Evolutionary conservation across 2,888 invertebrate species (phyloP).

Genomic region (Dioctria rufipes): DNA sequence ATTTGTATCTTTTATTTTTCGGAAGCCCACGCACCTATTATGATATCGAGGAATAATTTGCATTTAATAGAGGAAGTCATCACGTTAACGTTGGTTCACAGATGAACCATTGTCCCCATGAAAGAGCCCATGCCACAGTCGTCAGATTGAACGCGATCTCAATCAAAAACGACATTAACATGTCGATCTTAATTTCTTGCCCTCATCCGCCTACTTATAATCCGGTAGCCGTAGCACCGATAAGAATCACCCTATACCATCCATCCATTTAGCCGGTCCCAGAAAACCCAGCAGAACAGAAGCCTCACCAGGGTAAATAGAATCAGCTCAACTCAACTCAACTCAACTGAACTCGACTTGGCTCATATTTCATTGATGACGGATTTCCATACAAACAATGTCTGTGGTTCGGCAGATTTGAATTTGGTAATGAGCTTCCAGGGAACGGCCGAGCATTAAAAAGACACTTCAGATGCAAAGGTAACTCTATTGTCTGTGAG

Average conservation of each 20-base stretch:
- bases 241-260: slow-evolving; percentile 29
- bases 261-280: slow-evolving; percentile 31
- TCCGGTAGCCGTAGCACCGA: slow-evolving; percentile 34
- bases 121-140: slow-evolving; percentile 13
- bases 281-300: slow-evolving; percentile 10
- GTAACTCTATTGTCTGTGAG: slow-evolving; percentile 6
- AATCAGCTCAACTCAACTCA: not conserved
- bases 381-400: slow-evolving; percentile 52
- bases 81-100: slow-evolving; percentile 41
- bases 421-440: slow-evolving; percentile 50
- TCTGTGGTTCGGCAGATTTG: slow-evolving; percentile 27
- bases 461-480: slow-evolving; percentile 33
- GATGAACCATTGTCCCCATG: slow-evolving; percentile 50
- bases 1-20: slow-evolving; percentile 1
- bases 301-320: slow-evolving; percentile 1
- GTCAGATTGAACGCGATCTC: slow-evolving; percentile 40
- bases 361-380: slow-evolving; percentile 49
- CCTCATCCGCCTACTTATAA: slow-evolving; percentile 39
- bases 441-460: slow-evolving; percentile 31
- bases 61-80: slow-evolving; percentile 53
- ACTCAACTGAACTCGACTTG: too few species aligned
- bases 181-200: slow-evolving; percentile 43
- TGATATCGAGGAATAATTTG: slow-evolving; percentile 44
- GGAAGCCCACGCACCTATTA: slow-evolving; percentile 43
- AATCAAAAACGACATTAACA: slow-evolving; percentile 48